Conservation (phyloP, 2,888 invertebrate genomes). For the Podabrus alpinus region DNA sequence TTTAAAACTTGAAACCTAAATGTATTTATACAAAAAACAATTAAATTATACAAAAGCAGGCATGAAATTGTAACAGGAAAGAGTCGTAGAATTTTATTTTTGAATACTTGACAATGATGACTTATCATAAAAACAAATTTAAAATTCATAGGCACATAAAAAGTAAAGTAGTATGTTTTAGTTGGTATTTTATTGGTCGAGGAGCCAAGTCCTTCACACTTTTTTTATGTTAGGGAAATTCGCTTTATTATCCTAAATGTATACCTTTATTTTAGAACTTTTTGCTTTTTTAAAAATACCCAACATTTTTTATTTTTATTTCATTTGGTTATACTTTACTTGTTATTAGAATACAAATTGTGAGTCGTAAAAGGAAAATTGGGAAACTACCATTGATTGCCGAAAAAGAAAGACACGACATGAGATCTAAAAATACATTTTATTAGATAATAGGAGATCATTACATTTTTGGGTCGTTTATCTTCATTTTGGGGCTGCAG, state of each 20-base stretch:
- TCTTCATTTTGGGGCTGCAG: not conserved
- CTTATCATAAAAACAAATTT: slow-evolving; percentile 28
- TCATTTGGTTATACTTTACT: slow-evolving; percentile 4
- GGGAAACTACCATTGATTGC: not conserved
- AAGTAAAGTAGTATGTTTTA: slow-evolving; percentile 28
- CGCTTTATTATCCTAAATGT: slow-evolving; percentile 29
- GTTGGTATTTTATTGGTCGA: slow-evolving; percentile 29
- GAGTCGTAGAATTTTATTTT: slow-evolving; percentile 11
- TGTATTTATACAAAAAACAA: not conserved
- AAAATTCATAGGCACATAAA: slow-evolving; percentile 29
- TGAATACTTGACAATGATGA: slow-evolving; percentile 17
- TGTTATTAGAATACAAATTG: slow-evolving; percentile 1
- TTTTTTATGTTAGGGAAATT: slow-evolving; percentile 29
- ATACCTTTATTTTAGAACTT: slow-evolving; percentile 25
- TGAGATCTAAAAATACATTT: not conserved
- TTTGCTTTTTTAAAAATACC: slow-evolving; percentile 15
- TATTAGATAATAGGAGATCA: not conserved
- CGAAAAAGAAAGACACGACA: not conserved
- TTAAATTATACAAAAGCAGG: not conserved
- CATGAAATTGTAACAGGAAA: not conserved
- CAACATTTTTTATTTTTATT: slow-evolving; percentile 21
- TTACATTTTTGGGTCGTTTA: not conserved
- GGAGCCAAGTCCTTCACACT: slow-evolving; percentile 22
- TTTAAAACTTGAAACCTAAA: slow-evolving; percentile 1
- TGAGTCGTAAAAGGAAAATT: not conserved